Conservation (phyloP, 2,113 vertebrate genomes). For the Lichenostomus cassidix region DNA sequence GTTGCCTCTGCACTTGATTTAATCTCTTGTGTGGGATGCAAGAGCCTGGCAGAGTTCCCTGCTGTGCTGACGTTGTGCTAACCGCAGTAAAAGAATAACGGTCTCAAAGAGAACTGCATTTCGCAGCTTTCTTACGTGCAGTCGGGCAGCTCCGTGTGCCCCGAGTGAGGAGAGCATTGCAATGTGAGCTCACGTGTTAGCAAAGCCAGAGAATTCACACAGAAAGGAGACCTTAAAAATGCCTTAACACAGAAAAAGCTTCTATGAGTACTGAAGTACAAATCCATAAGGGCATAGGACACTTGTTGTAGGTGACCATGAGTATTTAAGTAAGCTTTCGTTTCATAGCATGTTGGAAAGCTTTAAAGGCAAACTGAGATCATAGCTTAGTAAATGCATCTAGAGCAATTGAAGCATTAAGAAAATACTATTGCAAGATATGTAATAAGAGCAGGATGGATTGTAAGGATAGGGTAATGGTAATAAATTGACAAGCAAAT, state of each 20-base stretch:
- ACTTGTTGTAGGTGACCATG: not conserved
- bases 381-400: not conserved
- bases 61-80: not conserved
- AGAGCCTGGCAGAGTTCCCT: not conserved
- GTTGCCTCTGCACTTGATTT: not conserved
- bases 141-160: not conserved
- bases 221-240: not conserved
- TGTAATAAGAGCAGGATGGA: not conserved
- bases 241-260: not conserved
- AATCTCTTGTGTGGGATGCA: not conserved
- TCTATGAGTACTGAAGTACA: not conserved
- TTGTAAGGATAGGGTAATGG: not conserved
- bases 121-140: not conserved
- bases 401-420: not conserved
- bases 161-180: fast-evolving
- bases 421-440: not conserved
- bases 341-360: not conserved
- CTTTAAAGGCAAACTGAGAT: not conserved
- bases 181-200: not conserved
- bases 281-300: not conserved
- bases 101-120: not conserved
- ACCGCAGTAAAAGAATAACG: not conserved
- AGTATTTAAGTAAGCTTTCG: not conserved
- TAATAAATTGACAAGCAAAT: not conserved
- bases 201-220: not conserved